Evolutionary conservation across 2,113 vertebrate genomes (phyloP), one percentile per base, ranked within the genome.

Genomic region (Cervus canadensis): DNA sequence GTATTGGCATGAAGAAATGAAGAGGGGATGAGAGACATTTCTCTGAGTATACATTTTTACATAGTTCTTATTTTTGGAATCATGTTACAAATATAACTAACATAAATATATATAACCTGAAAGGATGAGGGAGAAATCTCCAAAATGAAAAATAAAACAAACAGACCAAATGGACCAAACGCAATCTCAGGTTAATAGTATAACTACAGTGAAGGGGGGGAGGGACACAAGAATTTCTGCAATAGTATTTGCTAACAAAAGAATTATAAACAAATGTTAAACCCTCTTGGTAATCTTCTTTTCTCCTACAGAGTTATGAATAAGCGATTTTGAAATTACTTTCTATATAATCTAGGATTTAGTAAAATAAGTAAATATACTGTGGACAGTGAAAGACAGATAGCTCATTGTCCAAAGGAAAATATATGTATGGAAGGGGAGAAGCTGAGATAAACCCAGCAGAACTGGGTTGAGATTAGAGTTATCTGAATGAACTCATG

Each of bases 311-410:
- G 43, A 92, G 33, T 28, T 62, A 96, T 92, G 74, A 96, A 79
- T 92, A 92, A 97, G 81, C 3, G 62, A 94, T 90, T 95, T 97
- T 96, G 57, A 97, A 98, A 89, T 92, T 92, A 95, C 45, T 87
- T 96, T 95, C 40, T 91, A 33, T 96, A 74, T 94, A 96, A 95
- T 96, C 91, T 87, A 95, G 84, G 88, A 97, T 97, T 96, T 94
- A 97, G 96, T 74, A 89, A 94, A 95, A 87, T 95, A 96, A 87
- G 60, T 97, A 88, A 91, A 91, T 94, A 78, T 57, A 89, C 67
- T 64, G 14, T 67, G 43, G 71, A 83, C 94, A 97, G 95, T 67
- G 56, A 87, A 89, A 98, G 36, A 96, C 79, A 97, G 95, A 94
- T 87, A 96, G 50, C 33, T 87, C 71, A 83, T 40, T 78, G 60